Evolutionary conservation across 2,797 vertebrate genomes (phyloP).

Genomic region (Chlorospingus flavigularis): DNA sequence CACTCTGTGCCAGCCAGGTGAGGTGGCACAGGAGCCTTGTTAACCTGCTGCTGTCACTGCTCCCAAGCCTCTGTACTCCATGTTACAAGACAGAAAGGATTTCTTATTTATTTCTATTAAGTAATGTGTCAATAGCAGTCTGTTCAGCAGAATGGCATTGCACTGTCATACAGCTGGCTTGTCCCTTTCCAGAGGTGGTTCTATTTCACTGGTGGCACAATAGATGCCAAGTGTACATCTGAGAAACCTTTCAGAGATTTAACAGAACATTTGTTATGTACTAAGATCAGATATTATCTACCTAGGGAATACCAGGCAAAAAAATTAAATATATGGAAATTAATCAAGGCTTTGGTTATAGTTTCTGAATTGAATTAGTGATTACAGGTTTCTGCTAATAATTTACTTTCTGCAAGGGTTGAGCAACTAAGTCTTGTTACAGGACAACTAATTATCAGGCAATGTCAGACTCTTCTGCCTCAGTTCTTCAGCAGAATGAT

Average conservation of each 20-base stretch:
- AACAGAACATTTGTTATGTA: neutral
- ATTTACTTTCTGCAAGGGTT: neutral
- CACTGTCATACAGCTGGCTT: neutral
- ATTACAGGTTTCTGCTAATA: neutral
- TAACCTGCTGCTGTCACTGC: neutral
- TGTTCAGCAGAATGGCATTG: neutral
- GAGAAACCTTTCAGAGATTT: neutral
- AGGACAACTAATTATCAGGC: neutral
- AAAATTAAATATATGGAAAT: neutral
- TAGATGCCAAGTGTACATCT: neutral
- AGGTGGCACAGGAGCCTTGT: neutral
- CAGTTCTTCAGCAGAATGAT: neutral
- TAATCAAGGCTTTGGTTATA: neutral
- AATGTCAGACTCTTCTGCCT: neutral
- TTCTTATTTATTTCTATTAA: neutral
- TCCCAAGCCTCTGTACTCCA: neutral
- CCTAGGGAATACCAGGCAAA: neutral
- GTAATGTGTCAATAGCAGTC: neutral
- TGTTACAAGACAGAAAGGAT: neutral
- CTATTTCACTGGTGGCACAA: neutral
- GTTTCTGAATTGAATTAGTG: neutral
- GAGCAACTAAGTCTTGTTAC: neutral
- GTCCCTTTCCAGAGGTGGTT: neutral
- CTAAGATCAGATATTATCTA: neutral
- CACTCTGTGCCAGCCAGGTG: neutral